Evolutionary conservation across 2,797 vertebrate species (phyloP).

Genomic region (Hippopotamyrus pictus): DNA sequence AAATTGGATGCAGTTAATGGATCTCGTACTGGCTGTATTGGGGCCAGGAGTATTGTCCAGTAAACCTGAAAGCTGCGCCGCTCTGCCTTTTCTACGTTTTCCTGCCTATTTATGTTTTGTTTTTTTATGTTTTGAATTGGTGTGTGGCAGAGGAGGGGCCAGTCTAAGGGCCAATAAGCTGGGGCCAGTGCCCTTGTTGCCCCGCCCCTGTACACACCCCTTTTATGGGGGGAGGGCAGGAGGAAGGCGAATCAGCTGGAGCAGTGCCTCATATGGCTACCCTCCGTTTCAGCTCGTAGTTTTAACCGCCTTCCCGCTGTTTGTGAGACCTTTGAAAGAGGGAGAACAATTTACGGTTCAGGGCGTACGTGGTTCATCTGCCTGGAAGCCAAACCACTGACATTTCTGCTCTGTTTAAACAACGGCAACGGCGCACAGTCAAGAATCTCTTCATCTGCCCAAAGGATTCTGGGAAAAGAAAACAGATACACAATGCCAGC

Average conservation of each 20-base stretch:
- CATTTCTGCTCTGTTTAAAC: slow-evolving; percentile 9
- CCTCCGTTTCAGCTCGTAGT: neutral
- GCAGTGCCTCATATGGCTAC: neutral
- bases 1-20: slow-evolving; percentile 26
- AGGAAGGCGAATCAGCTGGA: neutral
- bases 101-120: neutral
- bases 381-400: neutral
- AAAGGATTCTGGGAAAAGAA: neutral
- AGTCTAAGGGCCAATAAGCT: neutral
- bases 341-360: neutral
- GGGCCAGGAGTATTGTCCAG: neutral
- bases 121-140: neutral
- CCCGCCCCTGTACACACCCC: neutral
- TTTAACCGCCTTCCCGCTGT: neutral
- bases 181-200: neutral
- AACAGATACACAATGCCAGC: neutral
- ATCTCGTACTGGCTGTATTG: slow-evolving; percentile 12
- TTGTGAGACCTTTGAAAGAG: neutral
- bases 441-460: neutral
- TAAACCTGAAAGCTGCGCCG: neutral
- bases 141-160: neutral
- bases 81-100: neutral
- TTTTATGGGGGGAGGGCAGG: neutral
- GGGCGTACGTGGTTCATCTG: neutral
- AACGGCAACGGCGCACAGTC: neutral